Evolutionary conservation across 2,888 invertebrate species (phyloP), one percentile per base, ranked within the genome.

Genomic region (Xestia rhomboidea): DNA sequence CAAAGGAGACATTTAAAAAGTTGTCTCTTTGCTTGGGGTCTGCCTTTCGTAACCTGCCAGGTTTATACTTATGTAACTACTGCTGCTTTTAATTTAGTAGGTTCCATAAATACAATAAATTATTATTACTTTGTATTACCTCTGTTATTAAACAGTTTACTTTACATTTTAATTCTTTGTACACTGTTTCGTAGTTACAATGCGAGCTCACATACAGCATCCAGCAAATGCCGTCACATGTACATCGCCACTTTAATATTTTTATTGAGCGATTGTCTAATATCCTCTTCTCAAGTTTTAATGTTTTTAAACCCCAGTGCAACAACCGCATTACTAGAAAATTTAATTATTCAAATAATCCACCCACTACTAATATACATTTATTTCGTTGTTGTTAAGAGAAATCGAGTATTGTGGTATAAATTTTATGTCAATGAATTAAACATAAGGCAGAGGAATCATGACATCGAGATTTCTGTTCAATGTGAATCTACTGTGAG

Each of bases 91-190:
- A 34, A 10, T 34, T 34, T 62, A 34, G 2, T 1, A 30, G 7
- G 5, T 54, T 1, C n/a, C n/a, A 13, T n/a, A 54, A 0, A 0
- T 6, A 11, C 11, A 5, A n/a, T 54, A 3, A 0, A 0, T 1
- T 30, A 24, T 62, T 34, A 34, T 24, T 11, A 10, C 24, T 54
- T n/a, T 15, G 0, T 57, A 21, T 62, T 62, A 62, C 63, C 71
- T 21, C 13, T 63, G n/a, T 62, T n/a, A 13, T 34, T 62, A 11
- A 71, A 71, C 13, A 46, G 11, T 34, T 34, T 46, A 6, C n/a
- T 71, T 34, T 71, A 46, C 6, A 13, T 63, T 49, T 2, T 11
- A 34, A 71, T 34, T 71, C 13, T 71, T n/a, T 34, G 18, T 13
- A 7, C 11, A 46, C 46, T 71, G 46, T 71, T 60, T 44, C 30